Conservation (phyloP, 92 coral and sea anemone genomes). For the Chrysogorgia sp. region DNA sequence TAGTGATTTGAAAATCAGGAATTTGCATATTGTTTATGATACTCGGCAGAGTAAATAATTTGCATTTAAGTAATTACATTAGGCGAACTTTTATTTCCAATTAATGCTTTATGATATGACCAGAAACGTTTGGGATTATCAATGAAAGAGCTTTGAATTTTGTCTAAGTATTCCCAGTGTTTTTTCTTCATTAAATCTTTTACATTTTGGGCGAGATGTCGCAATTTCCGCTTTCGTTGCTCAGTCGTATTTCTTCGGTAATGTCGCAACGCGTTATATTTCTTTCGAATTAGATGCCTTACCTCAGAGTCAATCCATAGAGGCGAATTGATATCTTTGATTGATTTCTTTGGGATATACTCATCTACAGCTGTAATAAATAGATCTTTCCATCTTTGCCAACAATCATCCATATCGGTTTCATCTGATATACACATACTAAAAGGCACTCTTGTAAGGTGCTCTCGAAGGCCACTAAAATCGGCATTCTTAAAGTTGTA, state of each 20-base stretch:
- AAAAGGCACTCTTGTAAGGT: neutral
- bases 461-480: neutral
- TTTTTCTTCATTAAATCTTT: slow-evolving; percentile 31
- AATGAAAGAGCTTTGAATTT: slow-evolving; percentile 17
- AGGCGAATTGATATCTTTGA: slow-evolving; percentile 63
- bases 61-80: no score
- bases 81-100: no score
- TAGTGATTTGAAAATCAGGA: no score
- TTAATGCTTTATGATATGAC: no score
- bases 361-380: slow-evolving; percentile 53
- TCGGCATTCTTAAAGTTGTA: slow-evolving; percentile 7
- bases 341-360: slow-evolving; percentile 48
- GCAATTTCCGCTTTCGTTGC: slow-evolving; percentile 20
- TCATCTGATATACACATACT: neutral
- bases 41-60: no score
- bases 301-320: slow-evolving; percentile 71
- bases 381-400: no score
- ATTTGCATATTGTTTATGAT: no score
- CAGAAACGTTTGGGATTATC: slow-evolving; percentile 5
- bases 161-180: slow-evolving; percentile 34
- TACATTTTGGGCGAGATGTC: slow-evolving; percentile 16
- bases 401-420: neutral
- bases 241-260: slow-evolving; percentile 15
- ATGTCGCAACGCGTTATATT: slow-evolving; percentile 22
- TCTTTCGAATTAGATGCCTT: slow-evolving; percentile 24